Evolutionary conservation across 2,888 invertebrate species (phyloP).

Genomic region (Apoderus coryli): DNA sequence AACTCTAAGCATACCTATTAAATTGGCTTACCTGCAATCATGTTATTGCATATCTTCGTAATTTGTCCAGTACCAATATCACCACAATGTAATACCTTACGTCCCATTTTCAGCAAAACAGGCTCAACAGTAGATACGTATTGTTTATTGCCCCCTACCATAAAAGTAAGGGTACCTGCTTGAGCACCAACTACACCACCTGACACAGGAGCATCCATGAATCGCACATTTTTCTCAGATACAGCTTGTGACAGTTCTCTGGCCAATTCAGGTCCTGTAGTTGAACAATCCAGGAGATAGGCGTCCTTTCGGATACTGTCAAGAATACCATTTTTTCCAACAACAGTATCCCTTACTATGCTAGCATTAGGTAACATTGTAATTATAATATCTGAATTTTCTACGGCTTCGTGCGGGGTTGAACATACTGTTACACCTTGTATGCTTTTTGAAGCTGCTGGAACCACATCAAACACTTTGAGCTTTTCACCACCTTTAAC

Average conservation of each 20-base stretch:
- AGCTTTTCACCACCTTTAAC: conserved; percentile 54
- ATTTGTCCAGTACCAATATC: conserved; percentile 83
- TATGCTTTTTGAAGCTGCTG: conserved; percentile 49
- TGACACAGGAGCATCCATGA: conserved; percentile 94
- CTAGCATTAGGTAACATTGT: conserved; percentile 93
- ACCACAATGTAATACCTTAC: conserved; percentile 84
- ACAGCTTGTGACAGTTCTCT: no score
- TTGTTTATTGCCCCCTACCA: conserved; percentile 74
- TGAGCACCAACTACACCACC: conserved; percentile 92
- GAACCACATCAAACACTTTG: conserved; percentile 69
- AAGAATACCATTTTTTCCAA: conserved; percentile 29
- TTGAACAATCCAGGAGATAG: conserved; percentile 87
- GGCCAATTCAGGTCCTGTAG: conserved; percentile 76
- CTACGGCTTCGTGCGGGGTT: conserved; percentile 63
- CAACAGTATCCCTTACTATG: conserved; percentile 70
- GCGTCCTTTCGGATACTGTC: conserved; percentile 46
- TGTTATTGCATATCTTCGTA: conserved; percentile 94
- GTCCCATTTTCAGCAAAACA: conserved; percentile 72
- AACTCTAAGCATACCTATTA: no score
- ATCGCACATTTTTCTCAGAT: no score
- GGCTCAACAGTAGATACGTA: conserved; percentile 59
- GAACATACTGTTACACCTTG: conserved; percentile 37
- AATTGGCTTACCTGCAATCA: conserved; percentile 56
- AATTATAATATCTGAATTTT: conserved; percentile 60
- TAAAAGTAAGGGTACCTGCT: conserved; percentile 86